phyloP scores from a whole-genome alignment of 2,797 vertebrate species.

The Alosa sapidissima region DNA sequence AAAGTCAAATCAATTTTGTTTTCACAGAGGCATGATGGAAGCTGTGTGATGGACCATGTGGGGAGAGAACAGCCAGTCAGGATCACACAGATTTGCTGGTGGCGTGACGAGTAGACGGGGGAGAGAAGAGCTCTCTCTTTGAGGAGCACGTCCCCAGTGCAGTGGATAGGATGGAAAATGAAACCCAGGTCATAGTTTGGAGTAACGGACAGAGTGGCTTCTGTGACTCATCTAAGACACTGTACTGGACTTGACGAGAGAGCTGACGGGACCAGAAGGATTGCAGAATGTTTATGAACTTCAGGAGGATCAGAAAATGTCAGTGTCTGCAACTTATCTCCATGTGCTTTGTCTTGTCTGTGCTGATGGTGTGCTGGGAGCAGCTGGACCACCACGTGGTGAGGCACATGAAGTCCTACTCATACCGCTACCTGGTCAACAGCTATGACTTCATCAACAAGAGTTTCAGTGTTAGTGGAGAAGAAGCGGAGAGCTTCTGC shows the following conservation, averaged over 20 bases:
- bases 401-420: slow-evolving; percentile 86
- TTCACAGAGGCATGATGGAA: background rate
- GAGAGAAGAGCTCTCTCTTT: background rate
- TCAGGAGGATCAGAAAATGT: slow-evolving; percentile 80
- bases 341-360: slow-evolving; percentile 78
- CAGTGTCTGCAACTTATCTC: slow-evolving; percentile 80
- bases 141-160: background rate
- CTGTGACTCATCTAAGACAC: slow-evolving; percentile 10
- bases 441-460: slow-evolving; percentile 86
- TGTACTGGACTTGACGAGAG: slow-evolving; percentile 55
- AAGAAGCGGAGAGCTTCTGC: slow-evolving; percentile 51
- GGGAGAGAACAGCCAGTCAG: background rate
- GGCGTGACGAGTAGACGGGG: background rate
- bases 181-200: slow-evolving; percentile 6
- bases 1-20: background rate
- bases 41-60: background rate
- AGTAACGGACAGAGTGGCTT: slow-evolving; percentile 14
- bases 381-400: slow-evolving; percentile 79
- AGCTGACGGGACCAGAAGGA: slow-evolving; percentile 8
- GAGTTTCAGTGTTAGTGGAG: slow-evolving; percentile 70
- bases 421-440: slow-evolving; percentile 89
- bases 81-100: background rate
- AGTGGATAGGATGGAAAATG: slow-evolving; percentile 42
- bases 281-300: slow-evolving; percentile 82
- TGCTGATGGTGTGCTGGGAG: slow-evolving; percentile 82